Conservation (phyloP, 2,113 vertebrate species). For the Talpa occidentalis region DNA sequence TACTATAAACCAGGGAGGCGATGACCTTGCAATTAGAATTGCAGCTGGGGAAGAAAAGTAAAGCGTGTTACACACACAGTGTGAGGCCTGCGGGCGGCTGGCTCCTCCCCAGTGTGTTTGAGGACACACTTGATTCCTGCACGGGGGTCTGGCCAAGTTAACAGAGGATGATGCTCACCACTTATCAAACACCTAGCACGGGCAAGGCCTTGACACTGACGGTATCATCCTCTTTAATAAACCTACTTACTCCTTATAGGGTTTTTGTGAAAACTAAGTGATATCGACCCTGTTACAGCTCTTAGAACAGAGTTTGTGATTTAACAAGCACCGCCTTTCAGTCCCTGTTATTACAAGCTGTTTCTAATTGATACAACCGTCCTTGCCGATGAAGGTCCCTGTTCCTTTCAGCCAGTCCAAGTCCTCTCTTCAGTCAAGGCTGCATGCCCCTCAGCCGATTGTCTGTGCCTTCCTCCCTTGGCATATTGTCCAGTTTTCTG, state of each 20-base stretch:
- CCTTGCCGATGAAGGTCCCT: neutral
- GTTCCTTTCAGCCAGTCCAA: neutral
- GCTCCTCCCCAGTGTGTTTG: neutral
- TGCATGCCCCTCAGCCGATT: neutral
- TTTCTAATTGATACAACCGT: neutral
- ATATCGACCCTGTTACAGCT: neutral
- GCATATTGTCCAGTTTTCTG: neutral
- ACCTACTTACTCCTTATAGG: neutral
- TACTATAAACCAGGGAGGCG: conserved; percentile 94
- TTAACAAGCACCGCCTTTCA: neutral
- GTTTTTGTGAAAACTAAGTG: neutral
- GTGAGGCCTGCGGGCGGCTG: neutral
- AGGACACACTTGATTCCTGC: neutral
- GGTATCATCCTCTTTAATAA: neutral
- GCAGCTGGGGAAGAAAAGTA: conserved; percentile 87
- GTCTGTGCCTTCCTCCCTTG: neutral
- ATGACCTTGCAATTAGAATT: conserved; percentile 94
- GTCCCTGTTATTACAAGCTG: neutral
- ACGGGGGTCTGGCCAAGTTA: neutral
- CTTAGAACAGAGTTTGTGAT: neutral
- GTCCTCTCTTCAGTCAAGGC: neutral
- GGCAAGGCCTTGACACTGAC: neutral
- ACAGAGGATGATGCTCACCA: neutral
- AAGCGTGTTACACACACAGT: fast-evolving
- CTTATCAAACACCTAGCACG: fast-evolving